These are phyloP conservation scores for Morbakka virulenta DNA, from an alignment of 30 jellyfish, hydroid and myxozoan genomes.

Conservation along the genomic window DNA sequence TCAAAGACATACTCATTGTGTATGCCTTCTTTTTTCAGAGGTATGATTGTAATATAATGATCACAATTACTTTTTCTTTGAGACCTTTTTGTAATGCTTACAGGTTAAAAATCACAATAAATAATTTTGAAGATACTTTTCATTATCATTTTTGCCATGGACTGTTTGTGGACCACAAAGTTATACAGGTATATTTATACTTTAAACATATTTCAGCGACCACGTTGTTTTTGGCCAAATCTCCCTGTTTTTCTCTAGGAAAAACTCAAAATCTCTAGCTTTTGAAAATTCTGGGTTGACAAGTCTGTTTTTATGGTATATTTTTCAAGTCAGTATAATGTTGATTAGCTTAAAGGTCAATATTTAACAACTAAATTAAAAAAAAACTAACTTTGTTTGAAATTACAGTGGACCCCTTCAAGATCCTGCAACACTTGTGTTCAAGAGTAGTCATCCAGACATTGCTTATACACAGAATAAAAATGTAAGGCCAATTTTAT, in stretches of 20 bases:
- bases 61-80: too few relatives aligned
- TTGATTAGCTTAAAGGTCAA: too few relatives aligned
- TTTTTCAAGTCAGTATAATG: too few relatives aligned
- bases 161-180: background rate
- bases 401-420: constrained; percentile 27
- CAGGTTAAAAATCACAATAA: background rate
- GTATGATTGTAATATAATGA: too few relatives aligned
- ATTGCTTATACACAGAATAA: constrained; percentile 41
- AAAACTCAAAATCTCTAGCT: background rate
- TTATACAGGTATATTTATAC: background rate
- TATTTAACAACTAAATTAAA: too few relatives aligned
- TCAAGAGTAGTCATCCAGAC: constrained; percentile 17
- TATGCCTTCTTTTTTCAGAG: too few relatives aligned
- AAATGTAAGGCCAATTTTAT: constrained; percentile 12
- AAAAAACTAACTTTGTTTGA: background rate
- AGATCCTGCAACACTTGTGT: constrained; percentile 14
- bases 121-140: background rate
- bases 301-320: too few relatives aligned
- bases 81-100: too few relatives aligned
- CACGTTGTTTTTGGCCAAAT: background rate
- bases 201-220: background rate
- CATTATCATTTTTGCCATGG: background rate
- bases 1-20: too few relatives aligned
- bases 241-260: background rate
- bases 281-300: background rate